phyloP scores from a whole-genome alignment of 2,888 invertebrate species.

The Drosophila atroscutellata region DNA sequence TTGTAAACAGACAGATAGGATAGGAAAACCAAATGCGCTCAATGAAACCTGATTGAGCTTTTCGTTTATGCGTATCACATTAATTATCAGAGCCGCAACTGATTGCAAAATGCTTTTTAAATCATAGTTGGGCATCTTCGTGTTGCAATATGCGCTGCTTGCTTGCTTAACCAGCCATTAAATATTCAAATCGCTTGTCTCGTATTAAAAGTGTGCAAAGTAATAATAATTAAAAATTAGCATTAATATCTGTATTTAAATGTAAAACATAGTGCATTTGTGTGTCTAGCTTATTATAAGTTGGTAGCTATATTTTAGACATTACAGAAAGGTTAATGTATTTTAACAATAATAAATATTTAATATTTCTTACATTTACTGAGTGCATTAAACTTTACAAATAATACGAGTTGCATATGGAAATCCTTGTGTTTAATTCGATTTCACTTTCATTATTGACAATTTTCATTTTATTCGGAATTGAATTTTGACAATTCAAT shows the following conservation, averaged over 20 bases:
- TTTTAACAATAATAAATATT: no score
- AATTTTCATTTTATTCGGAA: background rate
- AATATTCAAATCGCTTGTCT: slow-evolving; percentile 35
- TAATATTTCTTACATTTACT: no score
- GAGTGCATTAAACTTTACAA: no score
- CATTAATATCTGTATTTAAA: background rate
- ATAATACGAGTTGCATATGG: no score
- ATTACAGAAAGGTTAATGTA: no score
- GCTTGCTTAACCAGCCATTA: slow-evolving; percentile 18
- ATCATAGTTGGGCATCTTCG: slow-evolving; percentile 10
- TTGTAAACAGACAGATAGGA: slow-evolving; percentile 4
- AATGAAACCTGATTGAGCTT: slow-evolving; percentile 34
- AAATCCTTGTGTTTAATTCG: background rate
- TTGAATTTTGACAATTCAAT: no score
- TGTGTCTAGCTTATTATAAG: background rate
- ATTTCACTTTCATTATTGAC: background rate
- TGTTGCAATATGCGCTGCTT: slow-evolving; percentile 37
- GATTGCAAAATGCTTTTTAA: slow-evolving; percentile 40
- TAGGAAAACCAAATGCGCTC: slow-evolving; percentile 15
- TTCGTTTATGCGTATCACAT: background rate
- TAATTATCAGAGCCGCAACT: slow-evolving; percentile 14
- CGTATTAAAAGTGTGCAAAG: slow-evolving; percentile 16
- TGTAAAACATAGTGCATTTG: background rate
- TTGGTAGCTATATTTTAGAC: background rate
- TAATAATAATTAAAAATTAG: background rate